Evolutionary conservation across 2,888 invertebrate species (phyloP), one percentile per base, ranked within the genome.

Genomic region (Caenorhabditis sulstoni): DNA sequence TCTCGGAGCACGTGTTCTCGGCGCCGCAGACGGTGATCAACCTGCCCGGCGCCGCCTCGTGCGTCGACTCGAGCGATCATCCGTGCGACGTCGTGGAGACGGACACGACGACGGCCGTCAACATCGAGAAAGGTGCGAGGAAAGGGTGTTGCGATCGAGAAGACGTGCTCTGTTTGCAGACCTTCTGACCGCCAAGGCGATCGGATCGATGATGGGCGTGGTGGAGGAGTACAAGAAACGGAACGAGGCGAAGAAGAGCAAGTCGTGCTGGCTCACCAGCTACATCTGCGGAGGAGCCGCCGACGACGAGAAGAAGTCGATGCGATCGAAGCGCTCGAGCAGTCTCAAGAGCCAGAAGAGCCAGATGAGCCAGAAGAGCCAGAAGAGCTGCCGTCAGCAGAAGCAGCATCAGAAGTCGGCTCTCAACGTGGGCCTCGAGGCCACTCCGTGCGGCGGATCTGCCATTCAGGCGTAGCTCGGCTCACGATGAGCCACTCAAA

Each of bases 1-100:
- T 71, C 49, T 66, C 59, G 8, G 65, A 70, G 11, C 50, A 58
- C 29, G 29, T 29, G 44, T 78, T 78, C 50, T 78, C 71, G 59
- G 77, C 77, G 3, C 77, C 77, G 45, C 59, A 71, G 47, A 78
- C 71, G 0, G 53, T 78, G 41, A 35, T 78, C 70, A 78, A 78
- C 44, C 22, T 78, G 41, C 77, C 77, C 7, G 77, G 77, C 45
- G 37, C n/a, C 35, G 68, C 77, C 14, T 5, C 52, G 59, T 78
- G 77, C 37, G 71, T 78, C 45, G 77, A 78, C 11, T 66, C 71
- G 49, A 45, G 45, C 2, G 77, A 78, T 37, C 70, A 78, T 62
- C 77, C 71, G 35, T 70, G 71, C 20, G 71, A 78, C 59, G 61
- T 78, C 22, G 77, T 71, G 18, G 77, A 78, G 44, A 41, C 71